phyloP scores from a whole-genome alignment of 2,797 vertebrate genomes.

The Neopelma chrysocephalum region DNA sequence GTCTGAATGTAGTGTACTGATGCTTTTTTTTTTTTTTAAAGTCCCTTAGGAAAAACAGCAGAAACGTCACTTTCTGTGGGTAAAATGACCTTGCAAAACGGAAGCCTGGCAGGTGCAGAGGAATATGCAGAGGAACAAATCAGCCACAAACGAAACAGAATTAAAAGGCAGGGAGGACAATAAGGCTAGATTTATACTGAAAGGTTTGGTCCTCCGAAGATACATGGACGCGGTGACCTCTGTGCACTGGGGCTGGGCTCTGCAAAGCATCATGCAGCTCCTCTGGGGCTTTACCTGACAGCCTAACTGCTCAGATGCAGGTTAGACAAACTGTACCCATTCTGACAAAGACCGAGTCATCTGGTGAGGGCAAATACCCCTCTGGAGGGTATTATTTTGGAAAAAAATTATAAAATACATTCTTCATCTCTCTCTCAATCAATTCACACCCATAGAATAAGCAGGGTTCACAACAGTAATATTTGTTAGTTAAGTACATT shows the following conservation, averaged over 20 bases:
- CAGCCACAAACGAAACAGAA: neutral
- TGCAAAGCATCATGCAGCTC: neutral
- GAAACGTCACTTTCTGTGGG: neutral
- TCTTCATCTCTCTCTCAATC: neutral
- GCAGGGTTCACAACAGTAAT: neutral
- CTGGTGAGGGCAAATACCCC: neutral
- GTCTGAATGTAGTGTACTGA: neutral
- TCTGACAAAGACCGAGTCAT: neutral
- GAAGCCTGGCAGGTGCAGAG: neutral
- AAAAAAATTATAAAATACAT: neutral
- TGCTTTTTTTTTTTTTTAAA: neutral
- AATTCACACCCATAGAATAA: neutral
- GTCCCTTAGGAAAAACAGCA: neutral
- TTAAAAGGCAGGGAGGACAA: neutral
- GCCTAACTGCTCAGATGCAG: rapidly evolving
- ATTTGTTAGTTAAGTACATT: neutral
- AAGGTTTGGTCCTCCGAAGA: neutral
- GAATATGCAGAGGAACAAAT: neutral
- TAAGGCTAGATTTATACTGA: neutral
- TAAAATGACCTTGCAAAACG: conserved; percentile 18
- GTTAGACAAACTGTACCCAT: neutral
- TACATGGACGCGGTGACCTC: neutral
- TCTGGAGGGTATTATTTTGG: neutral
- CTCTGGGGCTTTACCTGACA: neutral
- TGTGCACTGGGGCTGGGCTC: neutral